Conservation (phyloP, 1,140 invertebrate genomes). For the Drosophila tani region DNA sequence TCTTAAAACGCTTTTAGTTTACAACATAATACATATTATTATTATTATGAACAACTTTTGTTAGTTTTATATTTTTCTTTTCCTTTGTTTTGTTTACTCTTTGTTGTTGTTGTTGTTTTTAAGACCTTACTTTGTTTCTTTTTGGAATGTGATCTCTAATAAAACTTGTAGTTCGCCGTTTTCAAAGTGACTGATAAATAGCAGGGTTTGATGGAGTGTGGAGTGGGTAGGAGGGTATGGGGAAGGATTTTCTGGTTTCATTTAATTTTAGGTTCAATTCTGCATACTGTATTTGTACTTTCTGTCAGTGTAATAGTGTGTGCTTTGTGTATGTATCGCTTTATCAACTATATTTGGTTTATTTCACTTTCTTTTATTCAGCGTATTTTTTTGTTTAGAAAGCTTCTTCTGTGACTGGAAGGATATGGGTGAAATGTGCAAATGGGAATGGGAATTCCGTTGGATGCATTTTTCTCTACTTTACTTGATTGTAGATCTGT, state of each 20-base stretch:
- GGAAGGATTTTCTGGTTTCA: slow-evolving; percentile 20
- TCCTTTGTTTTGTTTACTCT: slow-evolving; percentile 39
- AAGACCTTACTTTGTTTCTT: slow-evolving; percentile 81
- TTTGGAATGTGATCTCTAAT: slow-evolving; percentile 82
- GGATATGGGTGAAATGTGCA: slow-evolving; percentile 33
- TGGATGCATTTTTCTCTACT: slow-evolving; percentile 20
- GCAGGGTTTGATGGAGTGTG: slow-evolving; percentile 18
- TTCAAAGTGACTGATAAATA: slow-evolving; percentile 41
- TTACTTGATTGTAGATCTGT: slow-evolving; percentile 13
- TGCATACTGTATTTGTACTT: slow-evolving; percentile 77
- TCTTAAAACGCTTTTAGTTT: slow-evolving; percentile 33
- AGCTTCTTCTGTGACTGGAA: slow-evolving; percentile 10
- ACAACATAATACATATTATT: slow-evolving; percentile 41
- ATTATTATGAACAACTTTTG: slow-evolving; percentile 42
- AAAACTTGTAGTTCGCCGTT: slow-evolving; percentile 59
- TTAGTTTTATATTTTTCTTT: slow-evolving; percentile 39
- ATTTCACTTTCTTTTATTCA: slow-evolving; percentile 49
- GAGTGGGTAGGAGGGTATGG: slow-evolving; percentile 15
- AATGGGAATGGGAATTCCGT: slow-evolving; percentile 36
- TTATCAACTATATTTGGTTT: slow-evolving; percentile 81
- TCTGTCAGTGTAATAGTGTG: slow-evolving; percentile 44
- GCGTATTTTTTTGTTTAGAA: slow-evolving; percentile 12
- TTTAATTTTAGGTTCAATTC: slow-evolving; percentile 43
- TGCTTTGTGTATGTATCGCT: slow-evolving; percentile 19
- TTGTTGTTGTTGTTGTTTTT: slow-evolving; percentile 56